A percentile compares a stretch with the other conserved stretches of the same genome.
phyloP scores from a whole-genome alignment of 2,797 vertebrate species.

The Sebastes jordani region DNA sequence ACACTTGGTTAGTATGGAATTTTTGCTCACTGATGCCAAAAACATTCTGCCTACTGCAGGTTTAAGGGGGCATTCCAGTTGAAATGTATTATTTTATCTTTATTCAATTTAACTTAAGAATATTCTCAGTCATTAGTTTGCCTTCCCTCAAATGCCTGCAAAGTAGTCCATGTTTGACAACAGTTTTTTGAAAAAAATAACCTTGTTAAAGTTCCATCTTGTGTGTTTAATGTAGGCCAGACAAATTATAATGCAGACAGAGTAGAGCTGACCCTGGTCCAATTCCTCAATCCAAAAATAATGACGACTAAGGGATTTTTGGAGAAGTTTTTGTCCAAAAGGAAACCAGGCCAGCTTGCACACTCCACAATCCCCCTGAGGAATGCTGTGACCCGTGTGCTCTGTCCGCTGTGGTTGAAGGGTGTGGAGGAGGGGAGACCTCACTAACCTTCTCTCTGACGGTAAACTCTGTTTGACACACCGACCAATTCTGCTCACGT shows the following conservation, averaged over 20 bases:
- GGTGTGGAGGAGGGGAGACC: conserved; percentile 36
- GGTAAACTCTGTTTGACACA: conserved; percentile 59
- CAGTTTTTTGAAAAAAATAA: conserved; percentile 4
- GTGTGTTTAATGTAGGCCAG: conserved; percentile 50
- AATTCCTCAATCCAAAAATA: conserved; percentile 59
- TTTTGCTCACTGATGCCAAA: no score
- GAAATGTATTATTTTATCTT: no score
- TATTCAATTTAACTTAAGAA: not conserved
- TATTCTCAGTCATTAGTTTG: not conserved
- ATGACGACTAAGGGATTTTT: conserved; percentile 59
- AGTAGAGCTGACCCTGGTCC: conserved; percentile 36
- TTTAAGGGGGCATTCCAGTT: no score
- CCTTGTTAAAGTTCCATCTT: conserved; percentile 24
- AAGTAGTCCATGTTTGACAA: not conserved
- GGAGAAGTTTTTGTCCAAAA: conserved; percentile 65
- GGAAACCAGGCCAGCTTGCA: conserved; percentile 74
- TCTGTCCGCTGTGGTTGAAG: conserved; percentile 49
- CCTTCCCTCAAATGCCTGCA: not conserved
- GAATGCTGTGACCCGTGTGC: conserved; percentile 58
- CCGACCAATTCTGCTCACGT: conserved; percentile 52
- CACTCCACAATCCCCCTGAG: conserved; percentile 64
- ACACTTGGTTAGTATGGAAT: no score
- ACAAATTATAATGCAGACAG: conserved; percentile 53
- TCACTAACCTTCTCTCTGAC: conserved; percentile 7
- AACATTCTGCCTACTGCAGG: no score